Evolutionary conservation across 2,113 vertebrate genomes (phyloP).

Genomic region (Atractosteus spatula): DNA sequence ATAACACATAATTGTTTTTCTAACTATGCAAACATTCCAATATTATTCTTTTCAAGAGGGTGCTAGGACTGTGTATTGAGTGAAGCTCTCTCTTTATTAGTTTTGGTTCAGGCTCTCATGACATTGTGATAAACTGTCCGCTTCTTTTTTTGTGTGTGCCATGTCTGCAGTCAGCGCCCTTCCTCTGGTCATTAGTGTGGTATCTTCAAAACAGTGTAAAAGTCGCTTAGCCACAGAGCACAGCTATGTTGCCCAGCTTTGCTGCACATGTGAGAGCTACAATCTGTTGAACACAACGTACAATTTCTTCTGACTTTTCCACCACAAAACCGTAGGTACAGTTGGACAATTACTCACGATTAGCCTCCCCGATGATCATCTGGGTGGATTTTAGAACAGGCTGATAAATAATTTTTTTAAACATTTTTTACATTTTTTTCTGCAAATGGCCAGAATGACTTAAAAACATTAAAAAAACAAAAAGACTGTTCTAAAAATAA

Average conservation of each 20-base stretch:
- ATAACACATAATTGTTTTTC: conserved; percentile 45
- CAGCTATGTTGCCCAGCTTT: not conserved
- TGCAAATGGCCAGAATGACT: not conserved
- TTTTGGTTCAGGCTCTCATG: conserved; percentile 45
- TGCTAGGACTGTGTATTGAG: conserved; percentile 38
- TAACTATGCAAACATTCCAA: conserved; percentile 42
- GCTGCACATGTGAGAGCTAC: not conserved
- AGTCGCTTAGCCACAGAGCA: not conserved
- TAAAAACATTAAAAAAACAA: not conserved
- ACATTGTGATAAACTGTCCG: conserved; percentile 33
- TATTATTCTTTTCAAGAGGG: conserved; percentile 44
- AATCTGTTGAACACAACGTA: not conserved
- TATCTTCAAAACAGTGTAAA: not conserved
- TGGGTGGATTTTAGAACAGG: not conserved
- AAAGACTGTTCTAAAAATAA: conserved; percentile 11
- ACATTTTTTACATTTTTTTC: conserved; percentile 23
- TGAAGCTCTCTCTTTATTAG: conserved; percentile 53
- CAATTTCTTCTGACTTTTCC: not conserved
- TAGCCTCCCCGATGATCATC: not conserved
- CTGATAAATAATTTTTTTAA: conserved; percentile 18
- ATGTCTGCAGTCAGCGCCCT: conserved; percentile 48
- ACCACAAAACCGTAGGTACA: not conserved
- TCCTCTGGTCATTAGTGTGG: conserved; percentile 36
- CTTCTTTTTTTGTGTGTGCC: conserved; percentile 24
- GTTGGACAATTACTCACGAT: not conserved